Evolutionary conservation across 2,888 invertebrate species (phyloP), one percentile per base, ranked within the genome.

Genomic region (Tryphoninae sp.): DNA sequence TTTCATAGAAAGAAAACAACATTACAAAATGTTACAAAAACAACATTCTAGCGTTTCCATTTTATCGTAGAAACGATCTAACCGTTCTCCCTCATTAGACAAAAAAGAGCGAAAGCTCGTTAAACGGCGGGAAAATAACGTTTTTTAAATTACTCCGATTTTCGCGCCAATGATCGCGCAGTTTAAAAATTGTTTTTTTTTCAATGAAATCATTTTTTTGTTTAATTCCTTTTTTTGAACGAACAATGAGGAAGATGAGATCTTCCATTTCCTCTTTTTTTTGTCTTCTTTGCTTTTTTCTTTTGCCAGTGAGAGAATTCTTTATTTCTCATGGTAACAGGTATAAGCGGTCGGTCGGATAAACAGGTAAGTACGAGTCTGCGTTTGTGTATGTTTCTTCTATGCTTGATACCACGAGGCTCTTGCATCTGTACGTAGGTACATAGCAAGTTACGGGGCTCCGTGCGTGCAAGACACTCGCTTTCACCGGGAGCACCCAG

Each of bases 401-500:
- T 69, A 13, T 23, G 49, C 69, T 53, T 9, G 23, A 55, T 65
- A 40, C 19, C 53, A 74, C 58, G 65, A 55, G 55, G 55, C 40
- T 19, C 40, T 7, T n/a, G 8, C 49, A n/a, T 53, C 13, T 13
- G 22, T 65, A 45, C 40, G n/a, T 45, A 23, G 8, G 22, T 69
- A 26, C 9, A 45, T 69, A 51, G 22, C 71, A 45, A 55, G 62
- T 62, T 65, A 71, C 59, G 65, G 49, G 80, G 76, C 58, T 76
- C 64, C 65, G 74, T 81, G 82, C 78, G 84, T 78, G 84, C 80
- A 78, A 71, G 74, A 80, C 69, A 80, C 82, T 85, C 84, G 84
- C 85, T 85, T 85, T 85, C 85, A 85, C 85, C 84, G 73, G 59
- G 74, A 45, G 76, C 71, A 64, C 74, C n/a, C 51, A 42, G 55